These are phyloP conservation scores for Nyctalus aviator DNA, from an alignment of 2,797 vertebrate species.

Conservation along the genomic window DNA sequence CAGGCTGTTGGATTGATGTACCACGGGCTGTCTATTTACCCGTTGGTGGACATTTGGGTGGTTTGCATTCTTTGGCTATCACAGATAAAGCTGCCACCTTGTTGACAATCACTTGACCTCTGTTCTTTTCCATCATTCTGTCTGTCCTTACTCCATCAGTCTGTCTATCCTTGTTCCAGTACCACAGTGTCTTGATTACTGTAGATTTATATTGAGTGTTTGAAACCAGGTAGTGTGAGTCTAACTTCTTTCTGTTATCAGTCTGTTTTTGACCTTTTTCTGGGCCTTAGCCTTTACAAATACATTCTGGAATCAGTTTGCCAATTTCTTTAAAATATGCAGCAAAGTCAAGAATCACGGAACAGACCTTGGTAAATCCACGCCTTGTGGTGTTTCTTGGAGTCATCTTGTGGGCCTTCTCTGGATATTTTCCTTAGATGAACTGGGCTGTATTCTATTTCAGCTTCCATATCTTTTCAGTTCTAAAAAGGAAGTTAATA, in stretches of 20 bases:
- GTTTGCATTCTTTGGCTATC: not conserved
- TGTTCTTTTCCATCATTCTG: not conserved
- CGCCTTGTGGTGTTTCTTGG: not conserved
- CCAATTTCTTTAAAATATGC: slow-evolving; percentile 32
- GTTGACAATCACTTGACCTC: not conserved
- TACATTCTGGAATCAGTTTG: slow-evolving; percentile 30
- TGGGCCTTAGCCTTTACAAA: not conserved
- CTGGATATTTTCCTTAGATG: not conserved
- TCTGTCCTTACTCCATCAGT: not conserved
- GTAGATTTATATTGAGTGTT: not conserved
- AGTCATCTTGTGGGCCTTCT: not conserved
- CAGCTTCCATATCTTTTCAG: not conserved
- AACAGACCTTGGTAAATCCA: slow-evolving; percentile 3
- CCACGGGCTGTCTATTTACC: not conserved
- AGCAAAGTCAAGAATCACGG: not conserved
- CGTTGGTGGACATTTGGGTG: not conserved
- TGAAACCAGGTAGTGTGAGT: not conserved
- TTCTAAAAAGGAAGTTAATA: not conserved
- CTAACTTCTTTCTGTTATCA: slow-evolving; percentile 5
- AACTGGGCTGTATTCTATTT: slow-evolving; percentile 13
- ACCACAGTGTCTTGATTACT: not conserved
- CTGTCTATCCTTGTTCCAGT: not conserved
- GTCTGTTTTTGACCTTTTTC: slow-evolving; percentile 37
- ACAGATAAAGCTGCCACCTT: not conserved
- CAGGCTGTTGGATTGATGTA: not conserved